Evolutionary conservation across 2,888 invertebrate genomes (phyloP), one percentile per base, ranked within the genome.

Genomic region (Poecilobothrus nobilitatus): DNA sequence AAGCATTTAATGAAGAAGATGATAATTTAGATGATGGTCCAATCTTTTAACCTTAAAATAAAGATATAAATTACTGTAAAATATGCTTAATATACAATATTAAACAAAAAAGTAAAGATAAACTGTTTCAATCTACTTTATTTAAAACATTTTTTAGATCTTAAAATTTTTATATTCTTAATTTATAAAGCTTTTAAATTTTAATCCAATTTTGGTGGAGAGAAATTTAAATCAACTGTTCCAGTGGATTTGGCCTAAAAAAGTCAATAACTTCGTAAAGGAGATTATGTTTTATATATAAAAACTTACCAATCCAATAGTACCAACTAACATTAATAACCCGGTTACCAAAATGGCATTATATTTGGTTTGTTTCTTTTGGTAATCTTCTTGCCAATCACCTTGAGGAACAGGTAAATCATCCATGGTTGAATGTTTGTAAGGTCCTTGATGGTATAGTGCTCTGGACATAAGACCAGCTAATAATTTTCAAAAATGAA

Each of bases 1-100:
- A 94, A 81, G 88, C 87, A 41, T 92, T 91, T 78, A 92, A 92
- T 78, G 92, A 93, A 71, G 93, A 94, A 74, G 93, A 93, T 76
- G 93, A 94, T 75, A 91, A 91, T 78, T 81, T 91, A 71, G 92
- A 92, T 78, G 92, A 92, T 83, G 92, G 91, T 18, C 91, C 92
- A 66, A 86, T 91, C 70, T 92, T 91, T 74, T 82, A 73, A 77
- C 34, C 63, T 66, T 73, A 41, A n/a, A 18, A n/a, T 27, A 34
- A 34, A 27, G 3, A n/a, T n/a, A n/a, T n/a, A 63, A 20, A 21
- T 22, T 33, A 64, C 22, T 64, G 18, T 18, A 33, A 3, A 15
- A 8, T 33, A 27, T 64, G 21, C 8, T 34, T 8, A 34, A 34
- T 34, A 34, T 34, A 34, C n/a, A 7, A 62, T 6, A 22, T 15